Conservation (phyloP, 2,113 vertebrate genomes). For the Cynoglossus semilaevis region DNA sequence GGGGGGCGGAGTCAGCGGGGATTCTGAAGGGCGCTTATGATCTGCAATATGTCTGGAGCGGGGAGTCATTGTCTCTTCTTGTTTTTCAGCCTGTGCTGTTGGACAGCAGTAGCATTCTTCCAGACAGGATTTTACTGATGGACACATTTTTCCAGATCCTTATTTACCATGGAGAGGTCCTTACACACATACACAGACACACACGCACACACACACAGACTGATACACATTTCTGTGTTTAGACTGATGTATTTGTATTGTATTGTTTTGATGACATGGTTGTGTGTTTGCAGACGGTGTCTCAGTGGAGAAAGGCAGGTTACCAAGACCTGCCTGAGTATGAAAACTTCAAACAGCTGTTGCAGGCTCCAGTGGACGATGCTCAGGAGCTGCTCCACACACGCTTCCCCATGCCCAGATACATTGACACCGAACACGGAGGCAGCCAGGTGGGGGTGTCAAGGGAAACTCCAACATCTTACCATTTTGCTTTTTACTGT, state of each 20-base stretch:
- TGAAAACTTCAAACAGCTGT: constrained; percentile 91
- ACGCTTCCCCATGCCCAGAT: constrained; percentile 95
- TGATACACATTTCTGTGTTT: neutral
- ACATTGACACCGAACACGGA: constrained; percentile 96
- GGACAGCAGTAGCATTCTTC: constrained; percentile 97
- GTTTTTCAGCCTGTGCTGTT: constrained; percentile 87
- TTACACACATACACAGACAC: neutral
- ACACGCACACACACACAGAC: neutral
- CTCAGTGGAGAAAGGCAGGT: constrained; percentile 95
- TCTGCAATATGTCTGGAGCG: neutral
- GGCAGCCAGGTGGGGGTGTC: constrained; percentile 88
- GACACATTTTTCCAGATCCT: constrained; percentile 99
- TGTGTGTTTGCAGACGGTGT: constrained; percentile 81
- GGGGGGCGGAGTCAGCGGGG: neutral
- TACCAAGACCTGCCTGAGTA: constrained; percentile 97
- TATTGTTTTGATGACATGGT: neutral
- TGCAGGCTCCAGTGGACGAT: constrained; percentile 92
- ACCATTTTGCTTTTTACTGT: too few species aligned
- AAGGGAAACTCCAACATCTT: neutral
- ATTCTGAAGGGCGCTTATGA: too few species aligned
- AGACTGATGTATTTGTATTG: neutral
- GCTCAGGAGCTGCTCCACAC: constrained; percentile 95
- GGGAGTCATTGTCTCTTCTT: neutral
- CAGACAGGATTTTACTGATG: constrained; percentile 96
- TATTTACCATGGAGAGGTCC: constrained; percentile 97